These are phyloP conservation scores for Notolepis coatsorum DNA, from an alignment of 2,797 vertebrate genomes.

Conservation along the genomic window DNA sequence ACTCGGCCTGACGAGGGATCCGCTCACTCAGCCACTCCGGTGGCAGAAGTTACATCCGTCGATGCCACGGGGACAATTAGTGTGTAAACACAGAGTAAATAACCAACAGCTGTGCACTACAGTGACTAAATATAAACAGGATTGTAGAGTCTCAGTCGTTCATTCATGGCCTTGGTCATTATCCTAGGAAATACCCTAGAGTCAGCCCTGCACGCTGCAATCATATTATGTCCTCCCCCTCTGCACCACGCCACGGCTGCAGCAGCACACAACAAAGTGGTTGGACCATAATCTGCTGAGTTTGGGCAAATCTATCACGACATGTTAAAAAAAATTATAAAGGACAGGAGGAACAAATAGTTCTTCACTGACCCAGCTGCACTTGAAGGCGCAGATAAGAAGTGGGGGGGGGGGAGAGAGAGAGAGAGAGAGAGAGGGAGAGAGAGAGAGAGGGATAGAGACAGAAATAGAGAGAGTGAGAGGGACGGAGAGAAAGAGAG, in stretches of 20 bases:
- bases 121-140: background rate
- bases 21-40: background rate
- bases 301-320: slow-evolving; percentile 31
- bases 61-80: too few species aligned
- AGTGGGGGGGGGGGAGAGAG: slow-evolving; percentile 1
- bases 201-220: too few species aligned
- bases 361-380: slow-evolving; percentile 16
- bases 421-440: background rate
- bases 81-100: background rate
- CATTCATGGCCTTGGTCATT: background rate
- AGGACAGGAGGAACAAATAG: background rate
- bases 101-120: background rate
- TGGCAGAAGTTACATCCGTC: background rate
- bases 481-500: background rate
- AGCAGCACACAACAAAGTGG: background rate
- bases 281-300: slow-evolving; percentile 16
- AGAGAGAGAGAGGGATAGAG: background rate
- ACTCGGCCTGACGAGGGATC: background rate
- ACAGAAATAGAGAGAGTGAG: background rate
- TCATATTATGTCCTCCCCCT: too few species aligned
- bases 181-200: background rate
- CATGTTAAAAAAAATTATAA: background rate
- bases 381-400: slow-evolving; percentile 11
- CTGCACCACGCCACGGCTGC: too few species aligned
- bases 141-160: background rate